Base-by-base conservation (phyloP, 2,113 vertebrate genomes). In the Neodontobutis hainanensis region DNA sequence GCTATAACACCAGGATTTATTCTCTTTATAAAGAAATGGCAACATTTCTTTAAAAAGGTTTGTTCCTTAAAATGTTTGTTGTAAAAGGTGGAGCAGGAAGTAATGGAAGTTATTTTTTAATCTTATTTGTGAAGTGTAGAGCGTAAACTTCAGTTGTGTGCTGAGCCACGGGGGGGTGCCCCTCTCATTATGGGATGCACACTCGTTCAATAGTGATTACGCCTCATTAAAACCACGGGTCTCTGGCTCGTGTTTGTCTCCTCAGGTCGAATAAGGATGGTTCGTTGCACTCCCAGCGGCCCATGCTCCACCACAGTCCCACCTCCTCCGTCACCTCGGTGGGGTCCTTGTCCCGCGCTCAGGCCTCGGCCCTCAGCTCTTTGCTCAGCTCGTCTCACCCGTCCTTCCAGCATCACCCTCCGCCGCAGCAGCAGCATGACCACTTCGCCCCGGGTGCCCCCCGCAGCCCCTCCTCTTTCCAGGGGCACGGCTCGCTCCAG, bases 251-350 rank as follows among this genome's bases (percentile, higher is more conserved):
- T 10, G 69, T 0, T 5, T 73, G 42, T 74, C 73, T 90, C 87
- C 87, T 27, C 92, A 99, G 96, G 90, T 94, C 95, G 76, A 92
- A 88, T 59, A 96, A 95, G 57, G 97, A 98, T 32, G 90, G 94
- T 68, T 92, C 92, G 0, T 79, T 92, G 66, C 93, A 94, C 73
- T 90, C 85, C 34, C 92, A 95, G 81, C 92, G 94, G 36, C 86
- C 90, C 8, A 81, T 93, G 63, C 94, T 96, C 80, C 95, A 97
- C 65, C 97, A 99, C 89, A 99, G 97, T 69, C 97, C 96, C 8
- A 96, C 95, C 35, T 98, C 97, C 64, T 99, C 97, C 1, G 91
- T 98, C 77, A 97, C 97, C 0, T 98, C 97, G 0, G 74, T 96
- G 89, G 95, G 94, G 48, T 97, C 96, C 59, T 85, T 98, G 87